These are phyloP conservation scores for Elanoides forficatus DNA, from an alignment of 2,113 vertebrate genomes.

Conservation along the genomic window DNA sequence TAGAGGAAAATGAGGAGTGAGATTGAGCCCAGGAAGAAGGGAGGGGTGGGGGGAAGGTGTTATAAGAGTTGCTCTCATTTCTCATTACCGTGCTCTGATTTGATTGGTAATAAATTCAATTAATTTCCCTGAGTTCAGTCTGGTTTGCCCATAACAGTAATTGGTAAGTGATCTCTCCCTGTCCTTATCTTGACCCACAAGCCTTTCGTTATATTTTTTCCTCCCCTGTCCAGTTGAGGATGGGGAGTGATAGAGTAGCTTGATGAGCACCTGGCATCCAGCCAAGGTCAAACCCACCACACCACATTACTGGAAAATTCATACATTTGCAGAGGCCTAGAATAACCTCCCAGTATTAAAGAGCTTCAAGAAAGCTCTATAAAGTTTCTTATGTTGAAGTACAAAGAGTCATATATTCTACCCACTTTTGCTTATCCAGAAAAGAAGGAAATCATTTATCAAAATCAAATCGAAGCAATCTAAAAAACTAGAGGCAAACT, in stretches of 20 bases:
- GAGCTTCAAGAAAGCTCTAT: neutral
- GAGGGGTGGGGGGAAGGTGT: neutral
- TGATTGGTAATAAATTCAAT: neutral
- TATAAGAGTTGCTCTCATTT: neutral
- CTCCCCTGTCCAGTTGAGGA: neutral
- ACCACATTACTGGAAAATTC: neutral
- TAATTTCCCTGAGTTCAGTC: neutral
- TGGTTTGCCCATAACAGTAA: neutral
- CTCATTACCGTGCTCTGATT: neutral
- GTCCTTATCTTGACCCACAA: fast-evolving
- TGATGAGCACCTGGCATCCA: neutral
- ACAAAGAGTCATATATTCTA: neutral
- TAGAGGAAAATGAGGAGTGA: neutral
- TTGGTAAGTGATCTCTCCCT: neutral
- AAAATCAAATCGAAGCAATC: neutral
- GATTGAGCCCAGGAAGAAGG: neutral
- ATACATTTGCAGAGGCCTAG: neutral
- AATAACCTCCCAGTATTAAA: neutral
- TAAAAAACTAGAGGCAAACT: neutral
- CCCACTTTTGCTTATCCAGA: neutral
- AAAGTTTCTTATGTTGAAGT: neutral
- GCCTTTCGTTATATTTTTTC: neutral
- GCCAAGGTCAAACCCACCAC: neutral
- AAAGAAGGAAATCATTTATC: neutral
- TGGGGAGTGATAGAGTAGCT: neutral